Evolutionary conservation across 1,140 invertebrate genomes (phyloP).

Genomic region (Trichonephila clavata): DNA sequence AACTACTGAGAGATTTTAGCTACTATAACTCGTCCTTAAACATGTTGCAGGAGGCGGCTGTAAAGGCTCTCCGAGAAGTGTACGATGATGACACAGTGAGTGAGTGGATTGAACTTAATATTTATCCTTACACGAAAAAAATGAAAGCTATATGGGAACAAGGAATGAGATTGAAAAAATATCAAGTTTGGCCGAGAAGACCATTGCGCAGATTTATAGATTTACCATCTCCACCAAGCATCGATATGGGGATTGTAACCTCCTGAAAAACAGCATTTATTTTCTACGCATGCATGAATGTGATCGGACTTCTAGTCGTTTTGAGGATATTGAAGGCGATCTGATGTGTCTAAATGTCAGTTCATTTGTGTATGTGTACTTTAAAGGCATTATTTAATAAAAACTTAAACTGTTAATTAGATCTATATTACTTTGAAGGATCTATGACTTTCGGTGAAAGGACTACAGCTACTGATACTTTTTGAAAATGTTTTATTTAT

Average conservation of each 20-base stretch:
- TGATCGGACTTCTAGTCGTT: constrained; percentile 63
- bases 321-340: constrained; percentile 27
- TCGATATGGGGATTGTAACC: constrained; percentile 59
- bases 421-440: too few relatives aligned
- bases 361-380: background rate
- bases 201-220: constrained; percentile 80
- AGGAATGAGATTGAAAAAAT: constrained; percentile 82
- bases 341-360: background rate
- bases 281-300: constrained; percentile 53
- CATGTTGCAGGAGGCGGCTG: constrained; percentile 84
- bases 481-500: background rate
- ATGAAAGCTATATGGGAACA: constrained; percentile 83
- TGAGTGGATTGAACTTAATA: constrained; percentile 88
- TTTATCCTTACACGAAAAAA: constrained; percentile 83
- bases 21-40: constrained; percentile 80
- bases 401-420: background rate
- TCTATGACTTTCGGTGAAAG: background rate
- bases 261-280: constrained; percentile 63
- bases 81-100: constrained; percentile 88
- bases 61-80: constrained; percentile 85
- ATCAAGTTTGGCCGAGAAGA: constrained; percentile 83
- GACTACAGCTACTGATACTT: background rate
- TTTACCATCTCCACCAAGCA: constrained; percentile 49
- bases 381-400: background rate
- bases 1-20: constrained; percentile 85